A percentile compares a stretch with the other conserved stretches of the same genome.
Conservation (phyloP, 2,888 invertebrate species). For the Cinara cedri region DNA sequence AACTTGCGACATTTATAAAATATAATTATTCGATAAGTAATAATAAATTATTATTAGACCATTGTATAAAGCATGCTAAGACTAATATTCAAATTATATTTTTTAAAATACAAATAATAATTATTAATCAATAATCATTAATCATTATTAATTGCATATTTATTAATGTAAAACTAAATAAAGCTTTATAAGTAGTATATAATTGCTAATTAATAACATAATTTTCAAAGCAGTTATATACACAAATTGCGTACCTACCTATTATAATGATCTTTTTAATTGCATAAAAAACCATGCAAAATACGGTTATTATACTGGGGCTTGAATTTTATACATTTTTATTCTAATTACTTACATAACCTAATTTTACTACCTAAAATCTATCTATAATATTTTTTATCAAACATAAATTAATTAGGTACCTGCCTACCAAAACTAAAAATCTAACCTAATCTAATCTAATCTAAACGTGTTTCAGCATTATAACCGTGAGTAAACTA, state of each 20-base stretch:
- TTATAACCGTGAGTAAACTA: no score
- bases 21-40: neutral
- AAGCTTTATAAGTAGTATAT: neutral
- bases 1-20: neutral
- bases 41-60: neutral
- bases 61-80: neutral
- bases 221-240: neutral
- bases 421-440: no score
- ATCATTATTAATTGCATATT: neutral
- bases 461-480: no score
- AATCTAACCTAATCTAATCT: no score
- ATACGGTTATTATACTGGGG: neutral
- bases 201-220: neutral
- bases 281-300: neutral
- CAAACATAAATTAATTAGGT: no score
- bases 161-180: neutral
- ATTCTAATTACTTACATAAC: neutral
- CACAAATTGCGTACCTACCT: neutral
- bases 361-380: no score
- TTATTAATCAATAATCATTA: neutral
- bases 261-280: neutral
- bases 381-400: no score
- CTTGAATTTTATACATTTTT: neutral
- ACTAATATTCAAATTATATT: conserved; percentile 10
- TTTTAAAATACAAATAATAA: no score